Conservation (phyloP, 2,888 invertebrate genomes). For the Cabera pusaria region DNA sequence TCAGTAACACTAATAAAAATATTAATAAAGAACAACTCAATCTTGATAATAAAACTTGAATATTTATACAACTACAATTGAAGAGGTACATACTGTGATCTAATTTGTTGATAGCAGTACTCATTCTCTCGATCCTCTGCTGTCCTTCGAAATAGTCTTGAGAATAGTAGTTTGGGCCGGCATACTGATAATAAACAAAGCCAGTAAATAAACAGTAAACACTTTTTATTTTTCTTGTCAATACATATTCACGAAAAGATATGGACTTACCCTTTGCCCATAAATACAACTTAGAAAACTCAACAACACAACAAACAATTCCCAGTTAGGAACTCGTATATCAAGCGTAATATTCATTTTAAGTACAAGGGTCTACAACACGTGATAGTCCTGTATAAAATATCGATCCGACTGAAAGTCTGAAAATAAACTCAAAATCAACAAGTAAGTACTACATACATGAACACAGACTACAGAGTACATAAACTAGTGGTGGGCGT, state of each 20-base stretch:
- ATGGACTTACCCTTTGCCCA: constrained; percentile 52
- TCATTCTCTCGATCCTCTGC: constrained; percentile 30
- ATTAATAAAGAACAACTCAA: too few species aligned
- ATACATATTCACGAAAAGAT: too few species aligned
- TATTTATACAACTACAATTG: too few species aligned
- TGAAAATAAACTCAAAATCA: constrained; percentile 14
- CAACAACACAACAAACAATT: constrained; percentile 40
- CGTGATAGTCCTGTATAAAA: constrained; percentile 22
- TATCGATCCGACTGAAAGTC: constrained; percentile 12
- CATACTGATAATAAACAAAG: constrained; percentile 42
- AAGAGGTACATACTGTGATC: constrained; percentile 63
- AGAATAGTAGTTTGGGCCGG: constrained; percentile 54
- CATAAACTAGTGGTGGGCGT: too few species aligned
- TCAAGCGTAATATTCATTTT: constrained; percentile 42
- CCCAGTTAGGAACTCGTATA: constrained; percentile 29
- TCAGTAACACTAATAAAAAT: too few species aligned
- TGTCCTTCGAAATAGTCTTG: constrained; percentile 40
- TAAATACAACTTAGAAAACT: constrained; percentile 40
- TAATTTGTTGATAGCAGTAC: constrained; percentile 36
- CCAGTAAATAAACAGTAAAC: too few species aligned
- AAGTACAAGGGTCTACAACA: constrained; percentile 10
- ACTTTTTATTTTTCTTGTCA: too few species aligned
- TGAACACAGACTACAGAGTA: too few species aligned
- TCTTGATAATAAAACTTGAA: too few species aligned
- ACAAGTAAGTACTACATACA: constrained; percentile 17